Base-by-base conservation (phyloP, 2,113 vertebrate species). In the Butorides virescens region DNA sequence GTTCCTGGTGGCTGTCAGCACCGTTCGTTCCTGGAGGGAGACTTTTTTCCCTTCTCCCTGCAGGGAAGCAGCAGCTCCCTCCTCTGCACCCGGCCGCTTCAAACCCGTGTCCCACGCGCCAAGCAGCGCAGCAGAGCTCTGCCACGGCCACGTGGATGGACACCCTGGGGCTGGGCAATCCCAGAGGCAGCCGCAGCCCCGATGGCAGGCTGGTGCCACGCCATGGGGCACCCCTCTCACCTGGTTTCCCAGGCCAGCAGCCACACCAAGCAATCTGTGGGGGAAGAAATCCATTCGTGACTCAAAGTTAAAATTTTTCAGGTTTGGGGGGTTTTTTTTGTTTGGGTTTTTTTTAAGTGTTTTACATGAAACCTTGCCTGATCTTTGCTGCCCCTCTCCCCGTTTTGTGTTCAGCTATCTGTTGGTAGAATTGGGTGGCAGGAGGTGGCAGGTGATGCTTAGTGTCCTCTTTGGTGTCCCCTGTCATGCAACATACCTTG, bases 21-120 rank as follows among this genome's bases (percentile, higher is more conserved):
- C 12, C 2, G 1, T 88, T 74, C 44, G 37, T 75, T 61, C 61
- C 44, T 17, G 13, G 44, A 81, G 26, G 65, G 36, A 87, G 22
- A 59, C 10, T 32, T 81, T 13, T 13, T 74, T 65, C 46, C 76
- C 30, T 79, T 74, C 37, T 80, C 42, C 26, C 75, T 2, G 1
- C 18, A 61, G 75, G 23, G 62, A 95, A 83, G 76, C 42, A 67
- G 79, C 71, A 89, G 52, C 59, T 83, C 63, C 32, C 49, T 86
- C 47, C 86, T 75, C n/a, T 20, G 75, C 67, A 67, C 58, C n/a
- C 20, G 21, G 49, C 23, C 8, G 2, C 74, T 72, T 82, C 88
- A 55, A 34, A 39, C 21, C 36, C 15, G 3, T 0, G 0, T 67
- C 44, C 74, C 79, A 71, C 2, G 0, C 0, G 1, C 22, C 1